Base-by-base conservation (phyloP, 2,113 vertebrate genomes). In the Notechis scutatus region DNA sequence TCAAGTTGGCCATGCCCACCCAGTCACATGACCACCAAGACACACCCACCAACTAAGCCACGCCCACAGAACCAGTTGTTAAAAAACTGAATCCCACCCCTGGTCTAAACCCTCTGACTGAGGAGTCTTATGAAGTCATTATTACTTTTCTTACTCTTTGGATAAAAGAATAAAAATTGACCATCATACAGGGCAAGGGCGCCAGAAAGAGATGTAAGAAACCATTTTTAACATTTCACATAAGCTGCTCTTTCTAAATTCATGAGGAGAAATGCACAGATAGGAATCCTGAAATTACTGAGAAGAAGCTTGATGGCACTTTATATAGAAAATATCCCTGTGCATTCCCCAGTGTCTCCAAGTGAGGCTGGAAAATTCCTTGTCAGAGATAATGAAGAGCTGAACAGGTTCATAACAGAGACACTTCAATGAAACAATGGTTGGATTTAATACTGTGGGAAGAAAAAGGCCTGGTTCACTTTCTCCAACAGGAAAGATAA, bases 121-220 rank as follows among this genome's bases (percentile, higher is more conserved):
- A 85, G 18, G 90, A 26, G 85, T 85, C 10, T 59, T 55, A n/a
- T 26, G 12, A 29, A 42, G 7, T 23, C 56, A 15, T 85, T 86
- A 14, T 45, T 3, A n/a, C 4, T 12, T 26, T 47, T 47, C 85
- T 42, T 24, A 23, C 10, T 52, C 50, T 54, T 56, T 81, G 10
- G 47, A 69, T 42, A 5, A 52, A 45, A 54, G 91, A 94, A 90
- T 90, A 90, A 93, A 93, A 95, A 87, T 47, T 8, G 9, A 93
- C 90, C 23, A 55, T 74, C 39, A 18, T 87, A 24, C 24, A 69
- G 42, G 69, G 14, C 12, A 59, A 39, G 34, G 24, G 18, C 45
- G 1, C 23, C 18, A n/a, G 26, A 26, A 21, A 93, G 10, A 81
- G 23, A 87, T 56, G 54, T n/a, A 42, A 45, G 39, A 52, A 85